Evolutionary conservation across 2,797 vertebrate species (phyloP).

Genomic region (Pogonophryne albipinna): DNA sequence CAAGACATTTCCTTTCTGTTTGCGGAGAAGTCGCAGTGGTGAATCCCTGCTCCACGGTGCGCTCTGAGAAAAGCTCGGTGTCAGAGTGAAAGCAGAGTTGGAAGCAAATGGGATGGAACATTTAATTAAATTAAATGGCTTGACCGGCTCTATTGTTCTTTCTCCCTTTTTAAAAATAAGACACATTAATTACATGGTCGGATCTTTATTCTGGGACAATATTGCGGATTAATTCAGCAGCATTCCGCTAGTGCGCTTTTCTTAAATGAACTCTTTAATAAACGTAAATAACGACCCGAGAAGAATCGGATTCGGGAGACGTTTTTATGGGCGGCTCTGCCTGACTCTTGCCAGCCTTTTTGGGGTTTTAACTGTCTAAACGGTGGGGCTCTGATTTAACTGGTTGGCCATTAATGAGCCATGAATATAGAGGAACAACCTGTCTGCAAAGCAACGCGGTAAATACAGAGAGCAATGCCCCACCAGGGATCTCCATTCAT

Average conservation of each 20-base stretch:
- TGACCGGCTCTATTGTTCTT: slow-evolving; percentile 94
- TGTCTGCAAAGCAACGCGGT: slow-evolving; percentile 87
- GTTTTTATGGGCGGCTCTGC: slow-evolving; percentile 78
- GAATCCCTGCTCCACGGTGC: slow-evolving; percentile 90
- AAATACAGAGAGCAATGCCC: slow-evolving; percentile 87
- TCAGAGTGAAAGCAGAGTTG: slow-evolving; percentile 92
- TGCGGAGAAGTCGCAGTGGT: slow-evolving; percentile 84
- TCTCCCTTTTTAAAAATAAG: slow-evolving; percentile 80
- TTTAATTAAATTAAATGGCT: slow-evolving; percentile 99
- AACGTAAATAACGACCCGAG: slow-evolving; percentile 85
- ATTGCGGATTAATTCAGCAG: slow-evolving; percentile 91
- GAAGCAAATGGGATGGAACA: slow-evolving; percentile 99
- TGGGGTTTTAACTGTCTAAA: slow-evolving; percentile 80
- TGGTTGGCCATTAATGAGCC: slow-evolving; percentile 91
- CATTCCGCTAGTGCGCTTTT: slow-evolving; percentile 90
- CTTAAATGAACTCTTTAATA: slow-evolving; percentile 83
- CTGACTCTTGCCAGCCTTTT: slow-evolving; percentile 70
- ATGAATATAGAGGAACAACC: slow-evolving; percentile 90
- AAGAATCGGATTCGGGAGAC: slow-evolving; percentile 80
- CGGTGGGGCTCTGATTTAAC: slow-evolving; percentile 88
- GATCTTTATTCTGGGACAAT: slow-evolving; percentile 94
- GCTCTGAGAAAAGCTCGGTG: slow-evolving; percentile 88
- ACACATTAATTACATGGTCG: slow-evolving; percentile 99
- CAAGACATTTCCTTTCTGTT: slow-evolving; percentile 91
- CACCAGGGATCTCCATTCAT: slow-evolving; percentile 89